Base-by-base conservation (phyloP, 2,888 invertebrate genomes). In the Spodoptera exigua region DNA sequence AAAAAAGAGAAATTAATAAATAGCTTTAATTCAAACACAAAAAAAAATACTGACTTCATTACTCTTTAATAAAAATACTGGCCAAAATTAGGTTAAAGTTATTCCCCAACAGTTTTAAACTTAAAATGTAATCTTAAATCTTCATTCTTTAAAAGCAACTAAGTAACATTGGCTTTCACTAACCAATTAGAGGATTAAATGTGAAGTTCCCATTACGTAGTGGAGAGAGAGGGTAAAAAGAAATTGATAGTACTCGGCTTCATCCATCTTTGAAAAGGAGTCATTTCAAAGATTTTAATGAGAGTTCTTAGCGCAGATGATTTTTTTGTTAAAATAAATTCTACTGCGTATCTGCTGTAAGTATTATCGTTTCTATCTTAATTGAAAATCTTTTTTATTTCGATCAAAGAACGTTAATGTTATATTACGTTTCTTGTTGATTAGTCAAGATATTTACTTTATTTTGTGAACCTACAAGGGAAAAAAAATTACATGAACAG, bases 251-350 rank as follows among this genome's bases (percentile, higher is more conserved):
- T 43, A 59, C 68, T 45, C 32, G 39, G 46, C 45, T 49, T 44
- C 66, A 51, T 44, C 17, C 41, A 49, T 35, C 45, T 49, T 21
- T 68, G 68, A 59, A 72, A 72, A 32, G 52, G 40, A 67, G 48
- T 67, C 67, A 72, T 68, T 68, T 68, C 68, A 72, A 67, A 53
- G 61, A 54, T 73, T 68, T 68, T 68, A 68, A 68, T 68, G 53
- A 72, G 61, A 73, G 43, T 54, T 68, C 73, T 67, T 67, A 39
- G 32, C 34, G 36, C 40, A 27, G 39, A 54, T 72, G 41, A 3
- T 10, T 44, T 52, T 61, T 53, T 57, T 44, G 51, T 44, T 66
- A 37, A 72, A 58, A 72, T 46, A 32, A 59, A 73, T 59, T 39
- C 32, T 68, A 49, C 49, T 59, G 35, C 58, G 40, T 55, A 39